Percentiles rank a stretch among this genome's conserved stretches.
Evolutionary conservation across 2,113 vertebrate species (phyloP).

Genomic region (Chrysemys picta): DNA sequence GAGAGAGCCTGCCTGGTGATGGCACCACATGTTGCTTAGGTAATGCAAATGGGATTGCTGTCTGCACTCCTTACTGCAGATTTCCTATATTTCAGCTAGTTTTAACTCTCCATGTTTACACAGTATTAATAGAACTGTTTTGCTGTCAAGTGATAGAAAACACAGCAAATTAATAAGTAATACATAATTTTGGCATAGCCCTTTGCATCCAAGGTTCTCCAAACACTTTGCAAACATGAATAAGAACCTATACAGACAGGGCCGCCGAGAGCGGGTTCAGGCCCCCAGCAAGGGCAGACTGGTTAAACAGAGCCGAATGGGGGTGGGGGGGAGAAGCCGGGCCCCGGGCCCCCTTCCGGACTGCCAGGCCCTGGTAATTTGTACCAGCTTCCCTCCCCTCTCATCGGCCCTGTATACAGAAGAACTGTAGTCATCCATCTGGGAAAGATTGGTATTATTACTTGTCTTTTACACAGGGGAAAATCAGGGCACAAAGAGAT

Average conservation of each 20-base stretch:
- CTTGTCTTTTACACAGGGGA: background rate
- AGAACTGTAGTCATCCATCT: background rate
- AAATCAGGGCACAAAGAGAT: background rate
- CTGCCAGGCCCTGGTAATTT: too few relatives aligned
- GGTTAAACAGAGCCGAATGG: too few relatives aligned
- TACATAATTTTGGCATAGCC: background rate
- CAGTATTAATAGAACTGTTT: background rate
- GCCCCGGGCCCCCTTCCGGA: too few relatives aligned
- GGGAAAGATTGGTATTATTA: background rate
- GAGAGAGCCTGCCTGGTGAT: background rate
- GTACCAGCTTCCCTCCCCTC: too few relatives aligned
- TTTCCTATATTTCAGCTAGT: background rate
- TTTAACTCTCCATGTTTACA: background rate
- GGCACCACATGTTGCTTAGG: background rate
- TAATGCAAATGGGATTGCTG: background rate
- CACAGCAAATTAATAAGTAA: background rate
- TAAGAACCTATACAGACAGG: background rate
- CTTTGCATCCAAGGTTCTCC: background rate
- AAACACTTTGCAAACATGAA: background rate
- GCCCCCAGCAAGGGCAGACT: too few relatives aligned
- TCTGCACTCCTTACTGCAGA: background rate
- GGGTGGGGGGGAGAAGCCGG: too few relatives aligned
- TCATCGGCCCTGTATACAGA: too few relatives aligned
- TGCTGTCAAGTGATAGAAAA: background rate
- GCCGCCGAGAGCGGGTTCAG: too few relatives aligned